Evolutionary conservation across 1,140 invertebrate genomes (phyloP).

Genomic region (Orchesella cincta): DNA sequence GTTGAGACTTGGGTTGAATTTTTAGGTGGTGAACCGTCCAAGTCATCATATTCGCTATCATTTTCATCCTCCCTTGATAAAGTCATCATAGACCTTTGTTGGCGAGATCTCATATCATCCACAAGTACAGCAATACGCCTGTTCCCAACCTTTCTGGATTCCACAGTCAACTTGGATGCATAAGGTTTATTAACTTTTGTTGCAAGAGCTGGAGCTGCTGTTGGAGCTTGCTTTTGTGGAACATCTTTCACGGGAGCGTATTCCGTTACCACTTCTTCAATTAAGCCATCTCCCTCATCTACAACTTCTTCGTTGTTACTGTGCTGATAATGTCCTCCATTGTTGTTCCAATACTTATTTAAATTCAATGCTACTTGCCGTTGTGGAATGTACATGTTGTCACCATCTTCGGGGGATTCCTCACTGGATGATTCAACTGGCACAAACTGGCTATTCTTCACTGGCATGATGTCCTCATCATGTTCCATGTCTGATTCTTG

Average conservation of each 20-base stretch:
- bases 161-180: not conserved
- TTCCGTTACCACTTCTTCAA: constrained; percentile 10
- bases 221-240: not conserved
- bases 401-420: not conserved
- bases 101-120: not conserved
- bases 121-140: not conserved
- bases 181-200: not conserved
- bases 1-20: no score
- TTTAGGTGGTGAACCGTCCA: not conserved
- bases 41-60: constrained; percentile 11
- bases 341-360: not conserved
- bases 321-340: not conserved
- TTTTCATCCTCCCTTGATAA: not conserved
- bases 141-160: not conserved
- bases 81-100: not conserved
- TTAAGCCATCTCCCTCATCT: constrained; percentile 11
- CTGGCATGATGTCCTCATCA: constrained; percentile 11
- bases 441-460: constrained; percentile 9
- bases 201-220: not conserved
- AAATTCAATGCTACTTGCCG: not conserved
- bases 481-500: no score
- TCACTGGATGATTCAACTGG: no score
- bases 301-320: not conserved
- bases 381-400: not conserved
- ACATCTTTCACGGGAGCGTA: not conserved